Percentiles rank a stretch among this genome's conserved stretches.
Evolutionary conservation across 2,113 vertebrate genomes (phyloP).

Genomic region (Albula goreensis): DNA sequence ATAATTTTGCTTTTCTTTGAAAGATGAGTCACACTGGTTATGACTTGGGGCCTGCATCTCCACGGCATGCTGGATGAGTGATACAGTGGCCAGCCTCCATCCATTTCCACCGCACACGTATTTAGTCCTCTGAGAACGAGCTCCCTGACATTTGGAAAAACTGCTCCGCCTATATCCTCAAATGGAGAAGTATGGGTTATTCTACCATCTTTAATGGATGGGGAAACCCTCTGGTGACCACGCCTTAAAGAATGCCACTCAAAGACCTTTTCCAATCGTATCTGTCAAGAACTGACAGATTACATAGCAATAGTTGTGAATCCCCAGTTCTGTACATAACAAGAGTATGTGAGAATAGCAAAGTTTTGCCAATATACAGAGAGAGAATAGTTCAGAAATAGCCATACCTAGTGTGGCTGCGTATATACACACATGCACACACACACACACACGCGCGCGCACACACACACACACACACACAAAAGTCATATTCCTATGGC

Average conservation of each 20-base stretch:
- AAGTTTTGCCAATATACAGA: no score
- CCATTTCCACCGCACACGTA: background rate
- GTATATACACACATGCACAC: background rate
- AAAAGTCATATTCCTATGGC: background rate
- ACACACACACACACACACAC: no score
- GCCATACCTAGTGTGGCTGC: background rate
- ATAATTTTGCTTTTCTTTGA: background rate
- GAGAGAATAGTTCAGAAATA: background rate
- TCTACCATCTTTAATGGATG: background rate
- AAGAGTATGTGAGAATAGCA: background rate
- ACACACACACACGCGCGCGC: background rate
- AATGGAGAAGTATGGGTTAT: slow-evolving; percentile 9
- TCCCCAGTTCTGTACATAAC: slow-evolving; percentile 16
- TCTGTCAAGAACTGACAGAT: slow-evolving; percentile 52
- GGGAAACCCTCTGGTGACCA: background rate
- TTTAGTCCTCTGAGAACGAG: background rate
- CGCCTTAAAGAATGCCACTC: slow-evolving; percentile 1
- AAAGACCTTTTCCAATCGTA: slow-evolving; percentile 50
- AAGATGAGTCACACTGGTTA: background rate
- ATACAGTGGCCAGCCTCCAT: background rate
- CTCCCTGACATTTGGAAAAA: background rate
- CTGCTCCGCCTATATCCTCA: background rate
- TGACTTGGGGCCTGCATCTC: background rate
- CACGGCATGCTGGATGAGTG: background rate
- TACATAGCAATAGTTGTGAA: slow-evolving; percentile 60